Percentiles rank a stretch among this genome's conserved stretches.
Conservation (phyloP, 2,113 vertebrate genomes). For the Paradisaea rubra region DNA sequence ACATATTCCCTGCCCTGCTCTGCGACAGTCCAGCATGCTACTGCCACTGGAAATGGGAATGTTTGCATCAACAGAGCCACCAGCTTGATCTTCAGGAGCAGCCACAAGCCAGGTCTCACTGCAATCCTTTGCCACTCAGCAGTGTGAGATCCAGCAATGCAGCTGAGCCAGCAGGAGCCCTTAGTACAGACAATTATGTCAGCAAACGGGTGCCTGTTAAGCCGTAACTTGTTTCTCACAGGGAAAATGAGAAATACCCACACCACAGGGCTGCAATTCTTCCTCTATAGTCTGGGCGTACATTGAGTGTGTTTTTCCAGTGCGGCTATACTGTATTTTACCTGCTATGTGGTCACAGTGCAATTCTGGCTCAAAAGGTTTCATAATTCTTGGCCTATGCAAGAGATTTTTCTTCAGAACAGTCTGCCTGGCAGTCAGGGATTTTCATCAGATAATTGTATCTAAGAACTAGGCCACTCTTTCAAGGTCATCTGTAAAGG, state of each 20-base stretch:
- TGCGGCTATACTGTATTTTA: neutral
- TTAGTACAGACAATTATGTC: neutral
- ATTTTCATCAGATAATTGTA: neutral
- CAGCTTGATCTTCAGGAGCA: neutral
- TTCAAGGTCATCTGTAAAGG: neutral
- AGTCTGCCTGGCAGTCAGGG: neutral
- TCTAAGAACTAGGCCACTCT: neutral
- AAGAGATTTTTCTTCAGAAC: neutral
- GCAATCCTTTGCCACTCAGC: neutral
- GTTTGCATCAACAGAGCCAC: neutral
- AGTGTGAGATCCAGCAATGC: neutral
- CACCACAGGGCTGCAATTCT: neutral
- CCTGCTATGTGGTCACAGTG: neutral
- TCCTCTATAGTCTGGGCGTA: neutral
- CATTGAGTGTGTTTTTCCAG: neutral
- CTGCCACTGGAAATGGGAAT: neutral
- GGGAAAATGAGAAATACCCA: neutral
- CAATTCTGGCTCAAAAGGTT: neutral
- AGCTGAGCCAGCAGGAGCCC: slow-evolving; percentile 17
- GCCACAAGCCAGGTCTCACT: neutral
- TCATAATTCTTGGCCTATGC: neutral
- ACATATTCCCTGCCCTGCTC: neutral
- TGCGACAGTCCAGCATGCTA: neutral
- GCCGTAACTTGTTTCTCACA: neutral
- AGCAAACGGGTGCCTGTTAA: neutral